A percentile compares a stretch with the other conserved stretches of the same genome.
Evolutionary conservation across 2,113 vertebrate species (phyloP).

Genomic region (Catagonus wagneri): DNA sequence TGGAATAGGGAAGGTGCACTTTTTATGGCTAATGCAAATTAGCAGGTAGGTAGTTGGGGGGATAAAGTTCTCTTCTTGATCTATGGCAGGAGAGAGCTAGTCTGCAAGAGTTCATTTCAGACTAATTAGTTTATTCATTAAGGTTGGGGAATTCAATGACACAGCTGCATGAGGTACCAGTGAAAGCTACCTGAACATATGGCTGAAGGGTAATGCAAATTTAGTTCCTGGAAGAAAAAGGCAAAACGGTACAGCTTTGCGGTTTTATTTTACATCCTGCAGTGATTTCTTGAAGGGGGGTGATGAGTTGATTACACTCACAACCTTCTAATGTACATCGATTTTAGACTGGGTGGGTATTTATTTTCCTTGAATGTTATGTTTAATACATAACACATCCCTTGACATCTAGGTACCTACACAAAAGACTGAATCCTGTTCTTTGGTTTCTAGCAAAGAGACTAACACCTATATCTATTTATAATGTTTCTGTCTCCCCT

Average conservation of each 20-base stretch:
- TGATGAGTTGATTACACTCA: not conserved
- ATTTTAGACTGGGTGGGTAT: not conserved
- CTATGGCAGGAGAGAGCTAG: conserved; percentile 69
- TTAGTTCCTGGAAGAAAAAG: conserved; percentile 69
- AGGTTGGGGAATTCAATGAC: conserved; percentile 76
- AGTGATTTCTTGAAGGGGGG: conserved; percentile 25
- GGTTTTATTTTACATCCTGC: conserved; percentile 51
- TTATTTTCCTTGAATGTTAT: conserved; percentile 19
- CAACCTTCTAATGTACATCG: not conserved
- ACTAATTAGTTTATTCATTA: conserved; percentile 83
- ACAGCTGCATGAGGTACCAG: conserved; percentile 71
- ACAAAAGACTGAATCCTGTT: not conserved
- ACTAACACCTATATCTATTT: not conserved
- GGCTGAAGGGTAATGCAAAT: conserved; percentile 78
- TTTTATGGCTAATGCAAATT: conserved; percentile 71
- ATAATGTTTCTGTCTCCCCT: not conserved
- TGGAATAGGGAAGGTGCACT: conserved; percentile 25
- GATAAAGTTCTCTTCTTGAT: conserved; percentile 74
- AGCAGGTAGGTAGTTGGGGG: conserved; percentile 62
- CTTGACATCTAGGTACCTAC: not conserved
- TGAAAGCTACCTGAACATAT: conserved; percentile 80
- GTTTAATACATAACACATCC: not conserved
- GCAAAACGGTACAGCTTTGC: conserved; percentile 31
- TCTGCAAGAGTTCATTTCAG: conserved; percentile 74
- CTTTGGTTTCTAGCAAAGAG: not conserved